phyloP scores from a whole-genome alignment of 2,113 vertebrate genomes.

The Paraplagusia blochii region DNA sequence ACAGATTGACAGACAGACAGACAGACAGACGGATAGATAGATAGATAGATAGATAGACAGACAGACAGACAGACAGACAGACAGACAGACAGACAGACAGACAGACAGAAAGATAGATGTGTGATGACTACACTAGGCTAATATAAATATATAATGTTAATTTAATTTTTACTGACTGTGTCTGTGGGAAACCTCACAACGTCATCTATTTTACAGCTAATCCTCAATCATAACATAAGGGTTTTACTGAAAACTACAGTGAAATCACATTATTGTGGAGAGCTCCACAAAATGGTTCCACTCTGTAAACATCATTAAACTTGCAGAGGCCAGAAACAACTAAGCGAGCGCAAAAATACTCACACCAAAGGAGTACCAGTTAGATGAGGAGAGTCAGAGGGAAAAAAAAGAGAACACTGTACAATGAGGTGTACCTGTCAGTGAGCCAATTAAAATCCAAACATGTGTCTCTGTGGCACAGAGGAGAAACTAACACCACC shows the following conservation, averaged over 20 bases:
- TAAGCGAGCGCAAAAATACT: neutral
- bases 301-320: slow-evolving; percentile 60
- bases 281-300: slow-evolving; percentile 31
- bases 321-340: slow-evolving; percentile 18
- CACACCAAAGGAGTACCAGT: slow-evolving; percentile 17
- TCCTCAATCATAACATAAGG: neutral
- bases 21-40: too few relatives aligned
- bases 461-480: slow-evolving; percentile 46
- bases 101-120: too few relatives aligned
- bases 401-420: slow-evolving; percentile 49
- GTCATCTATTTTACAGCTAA: too few relatives aligned
- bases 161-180: too few relatives aligned
- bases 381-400: slow-evolving; percentile 42
- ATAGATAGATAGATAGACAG: too few relatives aligned
- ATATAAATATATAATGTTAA: too few relatives aligned
- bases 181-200: too few relatives aligned
- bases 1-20: too few relatives aligned
- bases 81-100: too few relatives aligned
- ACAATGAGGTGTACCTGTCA: slow-evolving; percentile 37
- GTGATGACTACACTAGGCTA: too few relatives aligned
- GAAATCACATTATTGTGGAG: slow-evolving; percentile 26
- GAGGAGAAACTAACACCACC: slow-evolving; percentile 34
- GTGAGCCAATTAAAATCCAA: slow-evolving; percentile 69
- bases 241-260: slow-evolving; percentile 46
- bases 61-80: too few relatives aligned